Evolutionary conservation across 1,140 invertebrate genomes (phyloP).

Genomic region (Brachionus koreanus): DNA sequence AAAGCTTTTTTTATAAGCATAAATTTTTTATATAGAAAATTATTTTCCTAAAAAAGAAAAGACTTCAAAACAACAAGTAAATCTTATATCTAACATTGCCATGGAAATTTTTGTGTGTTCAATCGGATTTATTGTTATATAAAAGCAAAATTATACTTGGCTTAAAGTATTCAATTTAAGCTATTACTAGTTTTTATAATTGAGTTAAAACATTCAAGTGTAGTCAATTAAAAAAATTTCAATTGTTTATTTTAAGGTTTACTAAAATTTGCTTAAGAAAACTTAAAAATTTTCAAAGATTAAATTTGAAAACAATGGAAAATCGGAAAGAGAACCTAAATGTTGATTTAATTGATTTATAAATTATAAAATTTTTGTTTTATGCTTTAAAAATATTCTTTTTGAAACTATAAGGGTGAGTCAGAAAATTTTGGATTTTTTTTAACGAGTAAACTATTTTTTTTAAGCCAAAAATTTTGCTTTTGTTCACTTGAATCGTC

Average conservation of each 20-base stretch:
- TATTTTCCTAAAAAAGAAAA: background rate
- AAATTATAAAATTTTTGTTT: background rate
- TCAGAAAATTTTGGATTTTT: no score
- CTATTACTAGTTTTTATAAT: background rate
- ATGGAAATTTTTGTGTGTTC: slow-evolving; percentile 25
- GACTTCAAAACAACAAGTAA: background rate
- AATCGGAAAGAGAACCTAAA: background rate
- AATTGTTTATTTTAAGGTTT: background rate
- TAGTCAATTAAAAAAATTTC: background rate
- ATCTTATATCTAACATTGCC: slow-evolving; percentile 17
- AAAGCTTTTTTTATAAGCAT: background rate
- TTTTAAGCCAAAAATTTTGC: no score
- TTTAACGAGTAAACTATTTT: no score
- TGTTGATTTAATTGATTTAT: background rate
- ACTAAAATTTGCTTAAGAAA: slow-evolving; percentile 3
- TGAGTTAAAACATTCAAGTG: background rate
- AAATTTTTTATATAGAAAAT: background rate
- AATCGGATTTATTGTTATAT: slow-evolving; percentile 21
- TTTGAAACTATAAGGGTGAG: no score
- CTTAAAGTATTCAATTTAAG: slow-evolving; percentile 9
- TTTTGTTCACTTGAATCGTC: no score
- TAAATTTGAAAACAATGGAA: background rate
- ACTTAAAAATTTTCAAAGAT: background rate
- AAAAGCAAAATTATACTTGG: background rate
- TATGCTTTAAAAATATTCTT: no score